These are phyloP conservation scores for Ichneumoninae sp. DNA, from an alignment of 2,888 invertebrate genomes.

Conservation along the genomic window DNA sequence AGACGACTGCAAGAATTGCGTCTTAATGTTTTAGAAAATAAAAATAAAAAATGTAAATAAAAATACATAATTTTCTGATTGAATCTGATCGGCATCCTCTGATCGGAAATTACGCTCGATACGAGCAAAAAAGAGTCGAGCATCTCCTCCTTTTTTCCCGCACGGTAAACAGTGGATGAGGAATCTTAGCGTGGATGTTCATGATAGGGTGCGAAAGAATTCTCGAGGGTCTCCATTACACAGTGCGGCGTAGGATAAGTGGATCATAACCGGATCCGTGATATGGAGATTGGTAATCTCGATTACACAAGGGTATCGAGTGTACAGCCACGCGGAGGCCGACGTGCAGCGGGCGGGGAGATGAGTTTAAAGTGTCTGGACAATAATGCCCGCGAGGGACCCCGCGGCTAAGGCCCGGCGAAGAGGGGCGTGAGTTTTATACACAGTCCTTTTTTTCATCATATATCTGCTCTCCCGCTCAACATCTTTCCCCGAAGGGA, in stretches of 20 bases:
- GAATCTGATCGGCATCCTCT: neutral
- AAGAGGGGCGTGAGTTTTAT: conserved; percentile 46
- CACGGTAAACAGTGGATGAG: conserved; percentile 2
- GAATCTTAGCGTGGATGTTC: conserved; percentile 12
- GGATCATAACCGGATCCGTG: conserved; percentile 66
- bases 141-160: neutral
- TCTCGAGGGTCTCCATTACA: conserved; percentile 36
- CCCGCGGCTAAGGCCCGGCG: conserved; percentile 36
- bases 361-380: conserved; percentile 54
- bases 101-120: neutral
- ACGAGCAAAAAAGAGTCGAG: neutral
- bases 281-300: conserved; percentile 69
- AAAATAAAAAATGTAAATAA: neutral
- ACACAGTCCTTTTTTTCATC: conserved; percentile 19
- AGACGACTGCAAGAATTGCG: neutral
- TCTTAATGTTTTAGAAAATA: neutral
- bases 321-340: conserved; percentile 47
- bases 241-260: conserved; percentile 43
- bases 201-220: conserved; percentile 23
- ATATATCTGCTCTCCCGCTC: conserved; percentile 15
- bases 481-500: conserved; percentile 26
- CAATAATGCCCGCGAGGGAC: conserved; percentile 36
- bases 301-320: conserved; percentile 71
- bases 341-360: conserved; percentile 42
- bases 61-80: neutral